A percentile compares a stretch with the other conserved stretches of the same genome.
phyloP scores from a whole-genome alignment of 2,797 vertebrate genomes.

The Pachyuromys duprasi region DNA sequence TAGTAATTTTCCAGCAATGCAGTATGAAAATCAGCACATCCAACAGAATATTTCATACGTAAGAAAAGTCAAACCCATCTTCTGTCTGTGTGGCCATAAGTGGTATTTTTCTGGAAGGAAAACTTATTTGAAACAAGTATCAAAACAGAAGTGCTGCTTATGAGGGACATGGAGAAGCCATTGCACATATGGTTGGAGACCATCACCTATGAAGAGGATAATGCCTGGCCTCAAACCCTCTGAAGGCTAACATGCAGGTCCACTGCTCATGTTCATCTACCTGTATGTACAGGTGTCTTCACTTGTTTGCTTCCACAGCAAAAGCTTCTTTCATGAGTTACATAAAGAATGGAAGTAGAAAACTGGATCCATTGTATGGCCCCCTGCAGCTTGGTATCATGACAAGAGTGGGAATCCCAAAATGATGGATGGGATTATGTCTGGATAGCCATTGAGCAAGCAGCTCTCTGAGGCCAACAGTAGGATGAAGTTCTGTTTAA shows the following conservation, averaged over 20 bases:
- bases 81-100: constrained; percentile 48
- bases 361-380: neutral
- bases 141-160: constrained; percentile 45
- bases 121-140: constrained; percentile 76
- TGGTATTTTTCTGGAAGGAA: constrained; percentile 65
- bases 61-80: constrained; percentile 62
- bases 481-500: constrained; percentile 38
- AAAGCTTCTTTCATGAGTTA: neutral
- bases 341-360: constrained; percentile 19
- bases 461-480: neutral
- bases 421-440: neutral
- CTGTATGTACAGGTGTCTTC: neutral
- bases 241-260: neutral
- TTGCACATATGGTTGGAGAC: constrained; percentile 24
- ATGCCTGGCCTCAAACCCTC: neutral
- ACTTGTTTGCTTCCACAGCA: too few relatives aligned
- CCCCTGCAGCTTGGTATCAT: neutral
- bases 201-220: neutral
- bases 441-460: neutral
- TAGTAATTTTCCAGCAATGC: constrained; percentile 65
- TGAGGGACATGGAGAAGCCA: constrained; percentile 22
- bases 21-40: constrained; percentile 71
- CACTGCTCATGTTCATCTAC: neutral
- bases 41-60: constrained; percentile 71
- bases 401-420: neutral